Evolutionary conservation across 2,113 vertebrate species (phyloP).

Genomic region (Tonatia bakeri): DNA sequence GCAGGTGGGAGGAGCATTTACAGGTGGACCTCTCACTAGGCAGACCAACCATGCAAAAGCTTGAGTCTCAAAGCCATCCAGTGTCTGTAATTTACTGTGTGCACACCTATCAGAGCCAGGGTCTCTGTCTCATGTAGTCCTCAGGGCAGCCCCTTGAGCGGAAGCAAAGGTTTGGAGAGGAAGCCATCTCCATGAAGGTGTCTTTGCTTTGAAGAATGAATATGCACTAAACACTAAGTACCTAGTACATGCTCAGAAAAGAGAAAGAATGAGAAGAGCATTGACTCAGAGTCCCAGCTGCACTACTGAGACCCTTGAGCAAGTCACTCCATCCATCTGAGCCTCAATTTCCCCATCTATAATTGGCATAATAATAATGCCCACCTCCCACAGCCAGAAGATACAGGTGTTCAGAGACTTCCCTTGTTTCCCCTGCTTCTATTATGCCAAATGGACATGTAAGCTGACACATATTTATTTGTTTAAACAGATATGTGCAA

Average conservation of each 20-base stretch:
- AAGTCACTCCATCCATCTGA: background rate
- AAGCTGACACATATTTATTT: background rate
- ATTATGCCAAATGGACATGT: accelerated
- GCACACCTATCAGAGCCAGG: background rate
- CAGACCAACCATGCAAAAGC: background rate
- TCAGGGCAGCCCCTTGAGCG: background rate
- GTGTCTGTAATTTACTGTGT: accelerated
- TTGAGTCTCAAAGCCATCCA: background rate
- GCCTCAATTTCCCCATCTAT: background rate
- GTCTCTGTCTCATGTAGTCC: background rate
- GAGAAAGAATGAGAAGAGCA: background rate
- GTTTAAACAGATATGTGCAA: background rate
- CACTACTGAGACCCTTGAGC: background rate
- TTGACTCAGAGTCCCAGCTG: background rate
- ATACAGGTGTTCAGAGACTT: background rate
- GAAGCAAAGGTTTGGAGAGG: background rate
- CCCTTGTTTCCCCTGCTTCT: background rate
- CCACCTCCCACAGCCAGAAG: background rate
- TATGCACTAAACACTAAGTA: background rate
- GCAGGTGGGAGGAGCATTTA: background rate
- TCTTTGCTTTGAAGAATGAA: background rate
- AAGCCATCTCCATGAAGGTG: background rate
- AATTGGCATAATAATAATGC: no score
- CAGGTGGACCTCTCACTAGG: background rate
- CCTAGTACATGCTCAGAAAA: background rate